These are phyloP conservation scores for Lophotriccus pileatus DNA, from an alignment of 2,797 vertebrate species.

Conservation along the genomic window DNA sequence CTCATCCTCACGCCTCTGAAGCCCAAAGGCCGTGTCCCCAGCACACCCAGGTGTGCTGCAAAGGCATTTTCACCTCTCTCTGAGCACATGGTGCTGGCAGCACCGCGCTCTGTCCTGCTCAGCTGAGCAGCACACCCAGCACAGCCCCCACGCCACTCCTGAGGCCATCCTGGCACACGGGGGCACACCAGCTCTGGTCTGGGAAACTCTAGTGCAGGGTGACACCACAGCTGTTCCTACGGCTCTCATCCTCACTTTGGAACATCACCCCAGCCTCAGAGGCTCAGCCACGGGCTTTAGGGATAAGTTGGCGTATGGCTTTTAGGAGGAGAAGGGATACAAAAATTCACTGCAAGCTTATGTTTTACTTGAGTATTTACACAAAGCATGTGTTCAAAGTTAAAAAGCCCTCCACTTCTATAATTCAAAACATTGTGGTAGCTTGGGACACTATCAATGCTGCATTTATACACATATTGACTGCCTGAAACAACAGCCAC, in stretches of 20 bases:
- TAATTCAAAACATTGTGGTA: not conserved
- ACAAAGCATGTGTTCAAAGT: not conserved
- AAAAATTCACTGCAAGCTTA: not conserved
- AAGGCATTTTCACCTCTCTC: rapidly evolving
- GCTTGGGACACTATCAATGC: not conserved
- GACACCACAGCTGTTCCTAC: not conserved
- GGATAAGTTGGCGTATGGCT: not conserved
- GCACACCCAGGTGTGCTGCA: rapidly evolving
- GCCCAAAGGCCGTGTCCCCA: rapidly evolving
- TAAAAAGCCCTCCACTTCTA: not conserved
- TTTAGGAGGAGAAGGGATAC: not conserved
- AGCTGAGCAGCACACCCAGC: rapidly evolving
- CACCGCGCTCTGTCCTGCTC: rapidly evolving
- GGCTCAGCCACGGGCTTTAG: not conserved
- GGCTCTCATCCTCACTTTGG: not conserved
- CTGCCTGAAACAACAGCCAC: not conserved
- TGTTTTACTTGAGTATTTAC: not conserved
- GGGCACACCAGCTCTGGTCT: rapidly evolving
- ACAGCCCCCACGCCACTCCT: rapidly evolving
- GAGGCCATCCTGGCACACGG: rapidly evolving
- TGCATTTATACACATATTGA: not conserved
- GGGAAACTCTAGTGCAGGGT: not conserved
- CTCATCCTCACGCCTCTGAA: rapidly evolving
- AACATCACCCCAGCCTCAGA: not conserved
- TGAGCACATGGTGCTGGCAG: rapidly evolving